These are phyloP conservation scores for Serinus canaria DNA, from an alignment of 2,113 vertebrate species.

Conservation along the genomic window DNA sequence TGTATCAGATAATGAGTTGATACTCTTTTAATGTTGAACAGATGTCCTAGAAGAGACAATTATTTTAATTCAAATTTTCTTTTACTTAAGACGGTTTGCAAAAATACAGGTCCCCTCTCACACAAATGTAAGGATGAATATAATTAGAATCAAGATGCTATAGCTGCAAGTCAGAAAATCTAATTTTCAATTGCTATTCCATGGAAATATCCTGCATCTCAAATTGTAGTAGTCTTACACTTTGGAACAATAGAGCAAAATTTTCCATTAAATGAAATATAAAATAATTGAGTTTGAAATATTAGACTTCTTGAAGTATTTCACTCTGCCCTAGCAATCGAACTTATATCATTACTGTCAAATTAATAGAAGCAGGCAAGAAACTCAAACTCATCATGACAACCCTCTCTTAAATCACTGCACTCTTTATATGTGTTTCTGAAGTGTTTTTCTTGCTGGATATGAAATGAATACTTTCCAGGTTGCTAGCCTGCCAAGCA, in stretches of 20 bases:
- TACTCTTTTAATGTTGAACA: background rate
- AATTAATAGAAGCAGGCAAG: background rate
- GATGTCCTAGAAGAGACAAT: background rate
- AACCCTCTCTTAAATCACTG: background rate
- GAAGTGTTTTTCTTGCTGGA: background rate
- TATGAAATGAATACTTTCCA: background rate
- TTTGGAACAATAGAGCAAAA: background rate
- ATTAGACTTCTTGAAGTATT: background rate
- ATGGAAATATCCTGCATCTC: background rate
- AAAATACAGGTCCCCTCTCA: background rate
- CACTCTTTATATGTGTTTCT: background rate
- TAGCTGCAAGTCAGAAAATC: background rate
- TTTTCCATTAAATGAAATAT: background rate
- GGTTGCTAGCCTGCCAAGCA: background rate
- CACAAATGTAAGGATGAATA: background rate
- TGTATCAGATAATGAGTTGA: slow-evolving; percentile 5
- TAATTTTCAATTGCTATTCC: background rate
- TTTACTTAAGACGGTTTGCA: background rate
- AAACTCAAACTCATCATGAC: background rate
- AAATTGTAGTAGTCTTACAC: background rate
- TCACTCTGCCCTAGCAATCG: background rate
- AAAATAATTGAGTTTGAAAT: background rate
- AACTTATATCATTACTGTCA: background rate
- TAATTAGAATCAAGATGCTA: background rate
- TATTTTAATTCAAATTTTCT: slow-evolving; percentile 5